Conservation (phyloP, 2,888 invertebrate genomes). For the Tortricodes alternella region DNA sequence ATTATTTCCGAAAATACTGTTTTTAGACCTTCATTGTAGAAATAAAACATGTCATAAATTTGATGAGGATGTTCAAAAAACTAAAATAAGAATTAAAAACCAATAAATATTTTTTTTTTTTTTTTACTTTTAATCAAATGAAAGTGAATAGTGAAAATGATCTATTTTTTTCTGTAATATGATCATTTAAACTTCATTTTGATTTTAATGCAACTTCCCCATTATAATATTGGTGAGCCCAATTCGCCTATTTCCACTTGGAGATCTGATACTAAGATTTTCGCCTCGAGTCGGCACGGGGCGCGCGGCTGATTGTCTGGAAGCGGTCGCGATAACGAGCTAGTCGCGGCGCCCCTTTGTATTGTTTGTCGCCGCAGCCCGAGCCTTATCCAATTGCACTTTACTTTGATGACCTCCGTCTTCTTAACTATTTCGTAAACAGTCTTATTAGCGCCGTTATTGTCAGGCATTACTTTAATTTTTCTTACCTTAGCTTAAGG, state of each 20-base stretch:
- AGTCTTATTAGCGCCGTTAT: constrained; percentile 17
- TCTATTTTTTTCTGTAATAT: no score
- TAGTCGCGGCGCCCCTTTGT: constrained; percentile 45
- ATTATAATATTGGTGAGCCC: constrained; percentile 2
- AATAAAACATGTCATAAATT: no score
- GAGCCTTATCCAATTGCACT: constrained; percentile 43
- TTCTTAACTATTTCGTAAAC: constrained; percentile 13
- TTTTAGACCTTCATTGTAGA: no score
- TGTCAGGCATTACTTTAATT: constrained; percentile 11
- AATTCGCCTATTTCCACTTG: constrained; percentile 7
- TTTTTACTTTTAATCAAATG: no score
- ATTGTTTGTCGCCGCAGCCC: constrained; percentile 40
- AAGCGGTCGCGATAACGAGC: constrained; percentile 53
- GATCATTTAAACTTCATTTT: no score
- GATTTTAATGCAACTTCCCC: no score
- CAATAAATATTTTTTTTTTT: no score
- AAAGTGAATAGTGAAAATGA: no score
- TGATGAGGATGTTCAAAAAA: no score
- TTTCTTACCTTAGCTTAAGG: not conserved
- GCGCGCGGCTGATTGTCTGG: constrained; percentile 42
- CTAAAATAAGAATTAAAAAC: no score
- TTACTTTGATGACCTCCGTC: constrained; percentile 35
- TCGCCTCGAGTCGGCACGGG: constrained; percentile 33
- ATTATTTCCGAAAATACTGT: no score
- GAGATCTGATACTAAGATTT: constrained; percentile 40